Evolutionary conservation across 2,113 vertebrate species (phyloP), one percentile per base, ranked within the genome.

Genomic region (Hemibagrus wyckioides): DNA sequence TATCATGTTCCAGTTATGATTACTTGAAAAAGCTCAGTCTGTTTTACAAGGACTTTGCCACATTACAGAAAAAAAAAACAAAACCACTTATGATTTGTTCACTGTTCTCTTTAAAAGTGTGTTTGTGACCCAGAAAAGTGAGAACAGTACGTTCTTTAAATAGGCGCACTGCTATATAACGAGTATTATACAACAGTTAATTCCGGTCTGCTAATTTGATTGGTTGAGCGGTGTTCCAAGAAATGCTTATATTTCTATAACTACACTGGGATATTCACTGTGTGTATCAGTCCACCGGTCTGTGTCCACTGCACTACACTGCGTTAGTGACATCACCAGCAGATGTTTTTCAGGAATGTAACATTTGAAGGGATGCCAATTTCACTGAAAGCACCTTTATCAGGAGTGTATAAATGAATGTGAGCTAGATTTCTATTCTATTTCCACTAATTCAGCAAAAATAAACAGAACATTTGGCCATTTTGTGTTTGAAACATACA

Each of bases 51-150:
- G 79, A 39, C 33, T 56, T 36, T 56, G 52, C 77, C 30, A 80
- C 17, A 23, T 23, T 57, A 57, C 30, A 80, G 75, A 52, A 76
- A 30, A 30, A 33, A 15, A 57, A 57, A n/a, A 63, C n/a, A 28
- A 13, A 6, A n/a, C 7, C 15, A n/a, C 48, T 54, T 79, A 30
- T 76, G 73, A 30, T 56, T 56, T 56, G 44, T 80, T 36, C 21
- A 30, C 30, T 13, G 9, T 36, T 57, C 77, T 80, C 77, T 80
- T 56, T 80, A 23, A 36, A 56, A 80, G 77, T 54, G 48, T 33
- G 50, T 33, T 79, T 54, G 50, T 54, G 77, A 80, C 77, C 77
- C 77, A 80, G 77, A 80, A 56, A 80, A 30, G 52, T 56, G 50
- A 10, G 52, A 23, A 36, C 19, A 56, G 3, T 79, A 23, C 33